Evolutionary conservation across 2,797 vertebrate species (phyloP), one percentile per base, ranked within the genome.

Genomic region (Gallirallus australis): DNA sequence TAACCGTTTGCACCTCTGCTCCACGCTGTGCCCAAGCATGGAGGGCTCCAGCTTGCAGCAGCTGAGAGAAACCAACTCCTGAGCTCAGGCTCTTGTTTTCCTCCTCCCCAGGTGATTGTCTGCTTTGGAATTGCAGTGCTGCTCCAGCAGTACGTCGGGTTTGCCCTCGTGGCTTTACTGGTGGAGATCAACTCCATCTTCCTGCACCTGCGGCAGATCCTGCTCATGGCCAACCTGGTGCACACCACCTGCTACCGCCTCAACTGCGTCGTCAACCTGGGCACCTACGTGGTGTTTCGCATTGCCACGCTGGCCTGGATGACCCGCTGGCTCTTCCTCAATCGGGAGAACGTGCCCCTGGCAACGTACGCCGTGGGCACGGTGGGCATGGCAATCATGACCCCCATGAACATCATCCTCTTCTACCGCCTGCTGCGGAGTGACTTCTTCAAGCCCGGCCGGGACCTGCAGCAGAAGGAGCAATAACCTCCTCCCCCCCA

Each of bases 131-230:
- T 99, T 0, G 98, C 99, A 0, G 98, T 99, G 95, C 73, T 99
- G 68, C 97, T 98, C 4, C 96, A 95, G 27, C 98, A 96, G 53
- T 99, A 98, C 0, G 87, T 99, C 1, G 99, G 99, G 65, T 98
- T 99, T 17, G 97, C 99, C 0, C 98, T 99, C 28, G 98, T 99
- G 95, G 99, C 99, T 56, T 96, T 99, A 52, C 94, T 99, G 95
- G 98, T 99, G 95, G 99, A 99, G 97, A 98, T 99, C 50, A 99
- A 99, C 97, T 99, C 99, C 0, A 96, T 98, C 96, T 99, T 99
- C 97, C 98, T 99, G 28, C 98, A 99, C 96, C 93, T 99, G 72
- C 95, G 98, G 54, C 99, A 99, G 86, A 97, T 99, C 59, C 98
- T 99, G 70, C 98, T 98, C 17, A 98, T 99, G 98, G 98, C 99